Evolutionary conservation across 2,888 invertebrate species (phyloP).

Genomic region (Bibio marci): DNA sequence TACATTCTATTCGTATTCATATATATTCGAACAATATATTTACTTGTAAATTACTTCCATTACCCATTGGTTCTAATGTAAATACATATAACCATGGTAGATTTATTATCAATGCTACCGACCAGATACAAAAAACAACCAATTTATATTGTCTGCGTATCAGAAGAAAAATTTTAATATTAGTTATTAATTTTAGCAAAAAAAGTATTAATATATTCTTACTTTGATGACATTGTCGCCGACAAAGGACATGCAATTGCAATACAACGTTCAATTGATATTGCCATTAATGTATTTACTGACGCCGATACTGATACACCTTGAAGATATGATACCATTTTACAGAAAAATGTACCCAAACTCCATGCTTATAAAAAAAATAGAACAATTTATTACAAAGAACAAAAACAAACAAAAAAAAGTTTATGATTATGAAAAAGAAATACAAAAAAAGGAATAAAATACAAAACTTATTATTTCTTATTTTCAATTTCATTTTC

Average conservation of each 20-base stretch:
- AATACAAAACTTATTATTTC: too few species aligned
- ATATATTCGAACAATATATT: too few species aligned
- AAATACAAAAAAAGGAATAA: too few species aligned
- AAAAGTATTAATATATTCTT: slow-evolving; percentile 4
- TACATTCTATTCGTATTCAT: too few species aligned
- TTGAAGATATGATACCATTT: slow-evolving; percentile 36
- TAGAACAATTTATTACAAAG: slow-evolving; percentile 1
- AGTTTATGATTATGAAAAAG: too few species aligned
- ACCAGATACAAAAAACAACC: slow-evolving; percentile 31
- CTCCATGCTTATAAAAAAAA: slow-evolving; percentile 32
- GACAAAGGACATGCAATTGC: slow-evolving; percentile 32
- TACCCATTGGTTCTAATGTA: slow-evolving; percentile 23
- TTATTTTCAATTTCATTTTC: too few species aligned
- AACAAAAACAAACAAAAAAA: too few species aligned
- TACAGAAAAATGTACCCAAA: slow-evolving; percentile 35
- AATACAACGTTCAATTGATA: slow-evolving; percentile 35
- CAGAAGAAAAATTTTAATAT: background rate
- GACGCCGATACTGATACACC: slow-evolving; percentile 38
- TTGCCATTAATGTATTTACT: slow-evolving; percentile 37
- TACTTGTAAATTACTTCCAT: slow-evolving; percentile 15
- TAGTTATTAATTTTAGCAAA: background rate
- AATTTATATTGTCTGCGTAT: slow-evolving; percentile 18
- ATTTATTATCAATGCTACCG: slow-evolving; percentile 29
- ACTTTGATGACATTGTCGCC: slow-evolving; percentile 27
- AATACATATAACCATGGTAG: slow-evolving; percentile 34